Conservation (phyloP, 2,888 invertebrate species). For the Argyresthia goedartella region DNA sequence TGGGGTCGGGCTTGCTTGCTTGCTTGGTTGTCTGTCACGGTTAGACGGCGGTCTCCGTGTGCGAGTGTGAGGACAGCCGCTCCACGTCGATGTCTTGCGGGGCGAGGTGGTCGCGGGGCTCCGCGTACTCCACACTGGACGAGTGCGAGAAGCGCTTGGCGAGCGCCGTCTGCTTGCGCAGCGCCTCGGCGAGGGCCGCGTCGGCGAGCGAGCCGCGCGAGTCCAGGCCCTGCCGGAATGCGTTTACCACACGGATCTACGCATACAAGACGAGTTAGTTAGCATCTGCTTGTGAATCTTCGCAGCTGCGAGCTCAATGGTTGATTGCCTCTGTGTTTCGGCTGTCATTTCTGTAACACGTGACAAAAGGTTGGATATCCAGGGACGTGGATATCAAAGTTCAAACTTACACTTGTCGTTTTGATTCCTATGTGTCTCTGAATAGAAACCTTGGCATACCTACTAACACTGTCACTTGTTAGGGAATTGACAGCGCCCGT, state of each 20-base stretch:
- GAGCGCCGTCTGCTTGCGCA: constrained; percentile 93
- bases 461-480: no score
- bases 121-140: constrained; percentile 89
- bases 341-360: no score
- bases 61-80: constrained; percentile 92
- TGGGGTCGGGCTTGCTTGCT: no score
- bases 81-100: constrained; percentile 94
- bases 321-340: no score
- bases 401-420: no score
- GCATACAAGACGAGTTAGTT: constrained; percentile 36
- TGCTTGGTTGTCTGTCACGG: constrained; percentile 9
- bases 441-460: no score
- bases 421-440: no score
- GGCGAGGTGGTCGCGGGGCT: constrained; percentile 88
- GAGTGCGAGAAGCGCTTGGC: constrained; percentile 93
- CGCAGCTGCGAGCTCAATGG: no score
- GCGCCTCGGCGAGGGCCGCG: constrained; percentile 92
- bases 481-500: no score
- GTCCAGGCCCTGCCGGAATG: constrained; percentile 99
- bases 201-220: constrained; percentile 94
- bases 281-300: neutral
- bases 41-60: constrained; percentile 95
- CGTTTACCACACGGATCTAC: constrained; percentile 99
- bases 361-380: no score
- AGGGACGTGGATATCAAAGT: no score